Percentiles rank a stretch among this genome's conserved stretches.
These are phyloP conservation scores for Alethe castanea DNA, from an alignment of 2,113 vertebrate genomes.

Conservation along the genomic window DNA sequence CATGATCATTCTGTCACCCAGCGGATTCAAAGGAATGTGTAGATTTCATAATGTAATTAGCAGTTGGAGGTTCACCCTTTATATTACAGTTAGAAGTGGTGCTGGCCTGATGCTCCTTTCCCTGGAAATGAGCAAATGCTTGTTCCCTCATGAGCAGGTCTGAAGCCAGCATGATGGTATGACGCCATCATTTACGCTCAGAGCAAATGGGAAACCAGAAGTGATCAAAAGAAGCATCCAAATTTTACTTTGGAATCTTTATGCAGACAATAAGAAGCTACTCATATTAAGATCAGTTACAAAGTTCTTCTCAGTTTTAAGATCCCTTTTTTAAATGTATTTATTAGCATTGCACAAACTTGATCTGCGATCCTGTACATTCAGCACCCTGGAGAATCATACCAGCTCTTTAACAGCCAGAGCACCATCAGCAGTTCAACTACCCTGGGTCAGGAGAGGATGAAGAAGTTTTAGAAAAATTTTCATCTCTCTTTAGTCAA, in stretches of 20 bases:
- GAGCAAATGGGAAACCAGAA: neutral
- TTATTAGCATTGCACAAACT: slow-evolving; percentile 17
- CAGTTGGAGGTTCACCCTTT: neutral
- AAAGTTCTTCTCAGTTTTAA: neutral
- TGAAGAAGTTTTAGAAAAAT: neutral
- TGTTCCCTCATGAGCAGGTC: neutral
- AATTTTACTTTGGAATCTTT: neutral
- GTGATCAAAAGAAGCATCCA: neutral
- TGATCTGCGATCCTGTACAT: neutral
- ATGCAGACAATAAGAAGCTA: neutral
- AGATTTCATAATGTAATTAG: neutral
- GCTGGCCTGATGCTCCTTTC: neutral
- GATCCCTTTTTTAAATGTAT: neutral
- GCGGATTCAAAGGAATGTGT: neutral
- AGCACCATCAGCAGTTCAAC: neutral
- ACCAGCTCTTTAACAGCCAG: neutral
- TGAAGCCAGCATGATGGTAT: neutral
- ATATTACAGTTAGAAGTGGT: neutral
- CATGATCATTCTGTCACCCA: neutral
- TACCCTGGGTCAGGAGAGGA: neutral
- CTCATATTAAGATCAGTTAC: neutral
- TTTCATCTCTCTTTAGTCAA: neutral
- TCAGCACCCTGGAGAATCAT: neutral
- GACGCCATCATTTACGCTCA: neutral
- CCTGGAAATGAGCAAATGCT: neutral